Conservation (phyloP, 2,888 invertebrate genomes). For the Rhagonycha fulva region DNA sequence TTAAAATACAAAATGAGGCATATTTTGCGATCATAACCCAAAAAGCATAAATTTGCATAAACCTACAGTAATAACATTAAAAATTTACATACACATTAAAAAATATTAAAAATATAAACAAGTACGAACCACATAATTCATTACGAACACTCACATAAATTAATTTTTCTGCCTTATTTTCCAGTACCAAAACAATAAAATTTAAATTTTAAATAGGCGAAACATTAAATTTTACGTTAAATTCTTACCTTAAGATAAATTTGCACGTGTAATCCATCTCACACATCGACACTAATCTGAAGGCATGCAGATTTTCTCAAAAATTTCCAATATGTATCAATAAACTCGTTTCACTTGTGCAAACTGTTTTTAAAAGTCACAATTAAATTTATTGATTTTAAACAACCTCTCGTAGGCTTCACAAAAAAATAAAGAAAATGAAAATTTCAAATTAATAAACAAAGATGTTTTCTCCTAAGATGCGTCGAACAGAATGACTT, state of each 20-base stretch:
- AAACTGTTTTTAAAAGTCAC: background rate
- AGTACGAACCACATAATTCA: background rate
- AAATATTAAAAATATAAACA: background rate
- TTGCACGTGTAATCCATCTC: constrained; percentile 28
- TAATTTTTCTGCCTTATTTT: background rate
- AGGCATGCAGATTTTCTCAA: background rate
- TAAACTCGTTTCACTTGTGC: background rate
- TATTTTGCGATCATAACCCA: background rate
- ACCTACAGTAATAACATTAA: background rate
- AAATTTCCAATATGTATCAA: background rate
- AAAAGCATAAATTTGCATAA: background rate
- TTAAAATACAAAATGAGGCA: background rate
- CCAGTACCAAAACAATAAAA: background rate
- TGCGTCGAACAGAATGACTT: constrained; percentile 45
- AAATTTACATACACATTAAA: background rate
- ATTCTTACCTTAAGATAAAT: constrained; percentile 19
- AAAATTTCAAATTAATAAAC: background rate
- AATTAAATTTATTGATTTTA: background rate
- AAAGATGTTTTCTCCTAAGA: constrained; percentile 37
- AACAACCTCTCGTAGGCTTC: background rate
- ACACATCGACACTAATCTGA: constrained; percentile 7
- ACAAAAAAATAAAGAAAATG: background rate
- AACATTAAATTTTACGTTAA: background rate
- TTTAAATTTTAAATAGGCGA: background rate
- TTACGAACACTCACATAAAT: background rate